Conservation (phyloP, 2,113 vertebrate genomes). For the Microtus pennsylvanicus region DNA sequence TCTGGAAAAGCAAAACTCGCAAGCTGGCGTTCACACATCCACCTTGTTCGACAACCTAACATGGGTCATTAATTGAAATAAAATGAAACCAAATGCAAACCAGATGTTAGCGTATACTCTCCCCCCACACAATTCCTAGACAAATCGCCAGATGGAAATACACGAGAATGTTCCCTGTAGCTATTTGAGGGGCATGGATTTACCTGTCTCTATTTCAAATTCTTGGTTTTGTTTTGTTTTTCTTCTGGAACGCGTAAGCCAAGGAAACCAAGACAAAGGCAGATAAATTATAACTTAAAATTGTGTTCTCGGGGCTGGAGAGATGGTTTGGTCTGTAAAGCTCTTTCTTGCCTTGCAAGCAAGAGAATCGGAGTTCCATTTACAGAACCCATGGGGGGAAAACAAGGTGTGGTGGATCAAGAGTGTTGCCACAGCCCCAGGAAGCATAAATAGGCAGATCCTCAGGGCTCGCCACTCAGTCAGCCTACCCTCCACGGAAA, state of each 20-base stretch:
- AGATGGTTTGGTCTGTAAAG: background rate
- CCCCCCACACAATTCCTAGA: background rate
- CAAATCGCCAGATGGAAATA: background rate
- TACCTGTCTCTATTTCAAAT: background rate
- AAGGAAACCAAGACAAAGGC: background rate
- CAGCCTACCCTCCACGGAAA: too few relatives aligned
- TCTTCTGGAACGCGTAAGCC: background rate
- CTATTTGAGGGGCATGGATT: background rate
- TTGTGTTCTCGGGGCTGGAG: background rate
- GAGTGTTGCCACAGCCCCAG: too few relatives aligned
- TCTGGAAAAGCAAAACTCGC: conserved; percentile 1
- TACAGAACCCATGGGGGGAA: background rate
- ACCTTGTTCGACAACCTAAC: conserved; percentile 62
- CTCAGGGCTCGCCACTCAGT: background rate
- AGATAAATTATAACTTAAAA: background rate
- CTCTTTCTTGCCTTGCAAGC: background rate
- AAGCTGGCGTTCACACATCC: background rate
- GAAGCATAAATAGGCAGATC: background rate
- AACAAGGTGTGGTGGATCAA: background rate
- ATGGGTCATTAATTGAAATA: conserved; percentile 66
- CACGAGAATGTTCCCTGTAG: background rate
- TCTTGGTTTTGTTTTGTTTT: background rate
- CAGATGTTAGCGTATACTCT: conserved; percentile 46
- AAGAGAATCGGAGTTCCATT: background rate
- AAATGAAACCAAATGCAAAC: conserved; percentile 66